Evolutionary conservation across 2,113 vertebrate genomes (phyloP).

Genomic region (Prochilodus magdalenae): DNA sequence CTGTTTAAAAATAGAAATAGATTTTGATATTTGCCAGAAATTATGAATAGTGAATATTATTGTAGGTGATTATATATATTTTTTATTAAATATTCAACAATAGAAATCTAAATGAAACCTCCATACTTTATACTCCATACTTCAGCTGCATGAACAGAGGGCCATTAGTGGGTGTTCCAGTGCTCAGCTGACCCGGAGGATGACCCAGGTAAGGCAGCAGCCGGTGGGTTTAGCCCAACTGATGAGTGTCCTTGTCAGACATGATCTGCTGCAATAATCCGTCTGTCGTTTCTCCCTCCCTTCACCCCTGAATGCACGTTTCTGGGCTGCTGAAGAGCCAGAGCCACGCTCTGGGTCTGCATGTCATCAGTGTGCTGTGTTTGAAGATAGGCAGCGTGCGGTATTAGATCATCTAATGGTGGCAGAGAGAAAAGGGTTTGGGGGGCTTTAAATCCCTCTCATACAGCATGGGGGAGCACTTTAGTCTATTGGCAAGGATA

Average conservation of each 20-base stretch:
- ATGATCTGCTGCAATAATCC: conserved; percentile 77
- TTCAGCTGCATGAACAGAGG: conserved; percentile 63
- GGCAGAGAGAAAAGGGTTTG: conserved; percentile 53
- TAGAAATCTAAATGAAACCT: neutral
- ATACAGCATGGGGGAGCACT: conserved; percentile 22
- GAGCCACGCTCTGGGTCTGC: conserved; percentile 66
- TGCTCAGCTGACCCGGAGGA: conserved; percentile 47
- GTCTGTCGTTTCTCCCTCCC: conserved; percentile 73
- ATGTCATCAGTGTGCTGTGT: conserved; percentile 70
- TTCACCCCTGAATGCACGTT: conserved; percentile 62
- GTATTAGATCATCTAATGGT: conserved; percentile 72
- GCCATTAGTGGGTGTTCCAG: conserved; percentile 38
- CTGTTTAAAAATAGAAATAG: too few relatives aligned
- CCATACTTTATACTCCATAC: conserved; percentile 10
- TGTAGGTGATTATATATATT: too few relatives aligned
- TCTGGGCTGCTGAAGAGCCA: conserved; percentile 37
- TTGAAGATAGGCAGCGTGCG: conserved; percentile 75
- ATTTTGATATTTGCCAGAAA: too few relatives aligned
- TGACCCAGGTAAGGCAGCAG: conserved; percentile 58
- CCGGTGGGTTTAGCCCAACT: conserved; percentile 74
- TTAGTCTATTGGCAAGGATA: conserved; percentile 62
- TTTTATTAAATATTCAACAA: neutral
- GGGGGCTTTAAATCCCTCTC: conserved; percentile 44
- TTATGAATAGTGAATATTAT: too few relatives aligned
- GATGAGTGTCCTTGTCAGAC: conserved; percentile 67